Evolutionary conservation across 2,888 invertebrate genomes (phyloP), one percentile per base, ranked within the genome.

Genomic region (Crocallis elinguaria): DNA sequence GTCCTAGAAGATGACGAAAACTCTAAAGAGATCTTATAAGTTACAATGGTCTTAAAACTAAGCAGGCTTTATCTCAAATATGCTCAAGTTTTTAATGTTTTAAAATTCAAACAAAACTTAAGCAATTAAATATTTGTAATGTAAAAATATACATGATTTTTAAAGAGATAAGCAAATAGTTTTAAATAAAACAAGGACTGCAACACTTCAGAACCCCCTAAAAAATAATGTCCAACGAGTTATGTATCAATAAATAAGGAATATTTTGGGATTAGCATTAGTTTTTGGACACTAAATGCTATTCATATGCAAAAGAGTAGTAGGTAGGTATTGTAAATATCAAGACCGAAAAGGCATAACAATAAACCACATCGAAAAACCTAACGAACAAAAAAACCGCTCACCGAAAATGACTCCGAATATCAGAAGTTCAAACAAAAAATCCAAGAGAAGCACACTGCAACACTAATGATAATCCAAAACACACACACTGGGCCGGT

Each of bases 361-460:
- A 64, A 66, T 57, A 63, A 52, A 56, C 43, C 64, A 66, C 64
- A 66, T 46, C 61, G 56, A 71, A 65, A n/a, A 72, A 57, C 59
- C 64, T 56, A 62, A 60, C 50, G 46, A 52, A 51, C 42, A 37
- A 61, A 62, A 60, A 62, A 59, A 57, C 48, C 62, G 83, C 86
- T 85, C 64, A 86, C 86, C 86, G 69, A 78, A 80, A 78, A 72
- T 58, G 56, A 64, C 69, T 69, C 73, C 62, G 45, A 44, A 45
- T 27, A 32, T 35, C 9, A 42, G 21, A 56, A 33, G 30, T 21
- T 8, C 39, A 57, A 58, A 65, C 51, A 65, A 65, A 73, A 64
- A 67, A 71, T 73, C 71, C 71, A 71, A 60, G 37, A 51, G 59
- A 55, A 49, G 53, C 54, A 46, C 61, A 61, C 58, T 19, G 16